Conservation (phyloP, 2,113 vertebrate species). For the Limanda limanda region DNA sequence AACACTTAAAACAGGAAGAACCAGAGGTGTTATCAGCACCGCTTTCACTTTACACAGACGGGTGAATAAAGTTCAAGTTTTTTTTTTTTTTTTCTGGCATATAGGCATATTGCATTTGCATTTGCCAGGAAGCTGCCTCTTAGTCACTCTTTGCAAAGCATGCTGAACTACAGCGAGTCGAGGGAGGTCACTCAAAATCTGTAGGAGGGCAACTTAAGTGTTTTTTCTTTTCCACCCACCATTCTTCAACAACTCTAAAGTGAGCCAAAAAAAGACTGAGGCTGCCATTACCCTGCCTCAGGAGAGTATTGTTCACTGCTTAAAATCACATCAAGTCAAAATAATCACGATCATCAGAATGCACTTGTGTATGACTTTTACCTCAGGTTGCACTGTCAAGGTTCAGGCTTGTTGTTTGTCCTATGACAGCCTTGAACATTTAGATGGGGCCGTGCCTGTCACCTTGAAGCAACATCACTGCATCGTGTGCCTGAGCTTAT, state of each 20-base stretch:
- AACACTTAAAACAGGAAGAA: conserved; percentile 39
- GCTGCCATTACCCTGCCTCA: conserved; percentile 7
- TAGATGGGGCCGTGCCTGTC: conserved; percentile 22
- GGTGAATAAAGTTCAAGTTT: conserved; percentile 39
- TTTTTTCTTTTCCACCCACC: neutral
- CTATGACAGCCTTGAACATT: conserved; percentile 20
- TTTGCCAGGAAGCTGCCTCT: conserved; percentile 36
- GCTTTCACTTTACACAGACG: conserved; percentile 28
- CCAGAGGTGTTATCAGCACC: conserved; percentile 10
- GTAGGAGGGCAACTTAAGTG: conserved; percentile 26
- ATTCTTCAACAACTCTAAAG: conserved; percentile 26
- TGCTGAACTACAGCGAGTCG: conserved; percentile 33
- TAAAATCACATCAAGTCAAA: conserved; percentile 39
- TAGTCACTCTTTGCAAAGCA: conserved; percentile 48
- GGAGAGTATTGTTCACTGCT: conserved; percentile 10
- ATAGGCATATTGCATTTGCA: conserved; percentile 8
- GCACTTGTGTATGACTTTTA: conserved; percentile 21
- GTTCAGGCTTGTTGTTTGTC: conserved; percentile 33
- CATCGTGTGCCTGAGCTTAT: neutral
- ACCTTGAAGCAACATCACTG: conserved; percentile 32
- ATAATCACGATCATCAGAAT: conserved; percentile 13
- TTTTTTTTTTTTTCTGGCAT: conserved; percentile 9
- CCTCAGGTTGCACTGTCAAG: conserved; percentile 11
- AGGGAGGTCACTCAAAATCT: conserved; percentile 18
- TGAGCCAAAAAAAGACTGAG: conserved; percentile 15